phyloP scores from a whole-genome alignment of 2,888 invertebrate genomes.

The Cosmopolites sordidus region DNA sequence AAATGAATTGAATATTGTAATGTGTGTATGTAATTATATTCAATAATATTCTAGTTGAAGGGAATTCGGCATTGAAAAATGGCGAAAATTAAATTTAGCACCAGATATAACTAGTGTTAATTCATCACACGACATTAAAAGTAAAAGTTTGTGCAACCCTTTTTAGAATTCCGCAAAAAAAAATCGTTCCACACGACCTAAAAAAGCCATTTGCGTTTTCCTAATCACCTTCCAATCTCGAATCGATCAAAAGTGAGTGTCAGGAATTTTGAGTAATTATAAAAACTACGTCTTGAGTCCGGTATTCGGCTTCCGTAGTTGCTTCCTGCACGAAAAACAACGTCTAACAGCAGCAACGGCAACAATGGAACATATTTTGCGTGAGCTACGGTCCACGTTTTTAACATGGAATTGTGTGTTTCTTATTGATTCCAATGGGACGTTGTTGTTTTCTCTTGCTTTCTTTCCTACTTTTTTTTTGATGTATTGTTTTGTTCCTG shows the following conservation, averaged over 20 bases:
- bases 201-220: neutral
- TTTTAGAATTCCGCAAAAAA: too few relatives aligned
- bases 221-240: constrained; percentile 26
- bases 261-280: constrained; percentile 40
- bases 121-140: too few relatives aligned
- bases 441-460: neutral
- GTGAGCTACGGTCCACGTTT: neutral
- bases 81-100: too few relatives aligned
- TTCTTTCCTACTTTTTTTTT: neutral
- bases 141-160: too few relatives aligned
- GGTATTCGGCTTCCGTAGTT: neutral
- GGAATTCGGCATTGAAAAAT: too few relatives aligned
- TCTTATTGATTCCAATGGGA: neutral
- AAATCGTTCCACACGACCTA: neutral
- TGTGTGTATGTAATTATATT: too few relatives aligned
- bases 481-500: neutral
- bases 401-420: neutral
- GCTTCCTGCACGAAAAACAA: neutral
- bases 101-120: too few relatives aligned
- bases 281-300: constrained; percentile 37
- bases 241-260: constrained; percentile 36
- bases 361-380: constrained; percentile 1
- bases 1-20: too few relatives aligned
- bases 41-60: too few relatives aligned
- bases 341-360: neutral